Percentiles rank a stretch among this genome's conserved stretches.
These are phyloP conservation scores for Nymphalis urticae DNA, from an alignment of 2,888 invertebrate species.

Conservation along the genomic window DNA sequence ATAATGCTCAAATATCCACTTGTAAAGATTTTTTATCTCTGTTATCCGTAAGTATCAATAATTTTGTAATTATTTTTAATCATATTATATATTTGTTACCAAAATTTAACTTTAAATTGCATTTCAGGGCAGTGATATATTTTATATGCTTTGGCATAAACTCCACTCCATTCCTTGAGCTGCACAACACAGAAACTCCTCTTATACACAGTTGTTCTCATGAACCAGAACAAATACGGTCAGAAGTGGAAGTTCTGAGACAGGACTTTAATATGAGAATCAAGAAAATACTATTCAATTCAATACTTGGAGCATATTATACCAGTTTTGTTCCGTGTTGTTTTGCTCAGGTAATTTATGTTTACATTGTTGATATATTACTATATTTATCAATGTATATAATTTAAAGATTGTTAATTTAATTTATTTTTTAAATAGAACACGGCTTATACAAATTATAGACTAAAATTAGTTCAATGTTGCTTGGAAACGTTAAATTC, in stretches of 20 bases:
- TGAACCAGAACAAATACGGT: slow-evolving; percentile 86
- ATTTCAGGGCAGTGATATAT: slow-evolving; percentile 87
- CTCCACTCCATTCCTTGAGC: slow-evolving; percentile 88
- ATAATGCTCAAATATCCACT: slow-evolving; percentile 88
- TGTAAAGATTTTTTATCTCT: slow-evolving; percentile 90
- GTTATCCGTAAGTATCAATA: slow-evolving; percentile 92
- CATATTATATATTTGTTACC: not conserved
- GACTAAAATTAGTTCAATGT: too few species aligned
- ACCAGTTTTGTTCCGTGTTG: slow-evolving; percentile 94
- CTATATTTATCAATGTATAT: too few species aligned
- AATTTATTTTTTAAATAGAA: too few species aligned
- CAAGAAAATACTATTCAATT: slow-evolving; percentile 93
- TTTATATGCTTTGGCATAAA: slow-evolving; percentile 90
- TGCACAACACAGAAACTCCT: slow-evolving; percentile 76
- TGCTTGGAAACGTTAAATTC: too few species aligned
- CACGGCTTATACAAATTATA: too few species aligned
- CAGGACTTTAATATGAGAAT: slow-evolving; percentile 94
- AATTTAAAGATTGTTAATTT: too few species aligned
- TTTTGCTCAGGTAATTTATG: slow-evolving; percentile 87
- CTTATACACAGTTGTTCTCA: slow-evolving; percentile 90
- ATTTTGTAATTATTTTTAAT: not conserved
- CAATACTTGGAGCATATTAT: slow-evolving; percentile 92
- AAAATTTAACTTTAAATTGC: not conserved
- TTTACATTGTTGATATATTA: not conserved
- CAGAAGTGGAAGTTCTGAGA: slow-evolving; percentile 92